These are phyloP conservation scores for Papilio polyxenes DNA, from an alignment of 1,140 invertebrate genomes.

Conservation along the genomic window DNA sequence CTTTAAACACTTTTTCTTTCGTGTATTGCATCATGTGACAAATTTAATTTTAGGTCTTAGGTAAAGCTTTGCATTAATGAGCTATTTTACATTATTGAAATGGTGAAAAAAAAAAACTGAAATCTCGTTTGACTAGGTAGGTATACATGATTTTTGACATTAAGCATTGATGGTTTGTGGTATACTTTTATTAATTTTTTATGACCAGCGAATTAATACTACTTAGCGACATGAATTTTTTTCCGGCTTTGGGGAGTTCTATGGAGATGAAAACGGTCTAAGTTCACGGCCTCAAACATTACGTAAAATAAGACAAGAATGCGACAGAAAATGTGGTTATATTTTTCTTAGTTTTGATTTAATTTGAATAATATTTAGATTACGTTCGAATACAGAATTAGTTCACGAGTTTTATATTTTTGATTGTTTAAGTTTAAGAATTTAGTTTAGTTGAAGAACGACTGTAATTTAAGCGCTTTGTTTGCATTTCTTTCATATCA, in stretches of 20 bases:
- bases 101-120: background rate
- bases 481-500: background rate
- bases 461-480: background rate
- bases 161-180: background rate
- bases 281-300: slow-evolving; percentile 17
- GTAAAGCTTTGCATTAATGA: slow-evolving; percentile 1
- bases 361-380: slow-evolving; percentile 28
- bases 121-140: background rate
- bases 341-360: slow-evolving; percentile 18
- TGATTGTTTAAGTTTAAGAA: no score
- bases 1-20: background rate
- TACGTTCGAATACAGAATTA: slow-evolving; percentile 13
- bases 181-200: slow-evolving; percentile 2
- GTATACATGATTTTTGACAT: background rate
- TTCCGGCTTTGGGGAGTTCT: slow-evolving; percentile 1
- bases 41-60: slow-evolving; percentile 12
- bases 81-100: background rate
- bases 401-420: slow-evolving; percentile 5
- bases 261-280: slow-evolving; percentile 8
- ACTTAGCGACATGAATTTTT: background rate
- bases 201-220: slow-evolving; percentile 3
- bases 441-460: background rate
- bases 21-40: background rate
- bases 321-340: slow-evolving; percentile 13
- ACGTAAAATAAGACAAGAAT: slow-evolving; percentile 27